These are phyloP conservation scores for Tokudaia muenninki DNA, from an alignment of 2,797 vertebrate species.

Conservation along the genomic window DNA sequence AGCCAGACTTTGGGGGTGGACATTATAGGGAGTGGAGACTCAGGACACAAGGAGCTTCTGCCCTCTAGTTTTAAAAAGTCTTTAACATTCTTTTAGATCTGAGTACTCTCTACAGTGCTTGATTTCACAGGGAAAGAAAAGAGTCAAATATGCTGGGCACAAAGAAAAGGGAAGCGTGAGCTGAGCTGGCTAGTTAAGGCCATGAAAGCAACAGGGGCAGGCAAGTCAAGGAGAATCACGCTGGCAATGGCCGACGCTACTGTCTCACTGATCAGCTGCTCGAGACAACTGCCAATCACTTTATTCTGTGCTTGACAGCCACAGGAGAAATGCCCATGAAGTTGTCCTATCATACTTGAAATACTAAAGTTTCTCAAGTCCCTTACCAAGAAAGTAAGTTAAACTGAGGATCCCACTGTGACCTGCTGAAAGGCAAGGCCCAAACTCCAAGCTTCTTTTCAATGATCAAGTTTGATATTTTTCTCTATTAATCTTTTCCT, in stretches of 20 bases:
- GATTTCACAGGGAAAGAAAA: conserved; percentile 23
- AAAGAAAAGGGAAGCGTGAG: neutral
- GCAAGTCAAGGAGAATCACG: conserved; percentile 3
- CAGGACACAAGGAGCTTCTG: conserved; percentile 13
- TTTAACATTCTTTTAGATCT: conserved; percentile 46
- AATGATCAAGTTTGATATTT: conserved; percentile 36
- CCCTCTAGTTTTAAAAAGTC: conserved; percentile 39
- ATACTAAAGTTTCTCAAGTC: conserved; percentile 38
- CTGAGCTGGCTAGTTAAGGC: conserved; percentile 3
- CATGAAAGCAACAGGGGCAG: neutral
- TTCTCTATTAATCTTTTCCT: neutral
- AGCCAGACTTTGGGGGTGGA: neutral
- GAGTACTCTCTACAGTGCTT: conserved; percentile 32
- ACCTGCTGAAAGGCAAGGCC: neutral
- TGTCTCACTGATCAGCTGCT: conserved; percentile 7
- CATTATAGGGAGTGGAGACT: neutral
- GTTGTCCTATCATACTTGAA: conserved; percentile 31
- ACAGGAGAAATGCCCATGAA: neutral
- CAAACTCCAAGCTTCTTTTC: neutral
- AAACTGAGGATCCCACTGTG: neutral
- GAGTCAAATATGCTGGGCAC: conserved; percentile 10
- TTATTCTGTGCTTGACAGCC: conserved; percentile 31
- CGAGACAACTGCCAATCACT: neutral
- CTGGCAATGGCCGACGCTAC: neutral
- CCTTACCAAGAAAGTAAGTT: neutral